Base-by-base conservation (phyloP, 1,140 invertebrate species). In the Zeugodacus cucurbitae region DNA sequence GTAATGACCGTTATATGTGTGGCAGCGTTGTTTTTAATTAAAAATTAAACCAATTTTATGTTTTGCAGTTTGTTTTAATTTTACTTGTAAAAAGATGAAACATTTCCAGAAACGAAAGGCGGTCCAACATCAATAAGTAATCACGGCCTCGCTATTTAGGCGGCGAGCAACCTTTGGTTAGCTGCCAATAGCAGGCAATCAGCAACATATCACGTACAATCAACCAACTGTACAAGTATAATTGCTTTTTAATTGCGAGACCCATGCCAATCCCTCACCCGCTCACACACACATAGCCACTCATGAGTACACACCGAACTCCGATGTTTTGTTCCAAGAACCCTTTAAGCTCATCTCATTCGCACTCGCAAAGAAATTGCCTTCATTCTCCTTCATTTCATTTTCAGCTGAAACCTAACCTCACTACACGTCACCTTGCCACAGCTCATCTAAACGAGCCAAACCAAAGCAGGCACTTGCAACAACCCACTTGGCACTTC, bases 231-330 rank as follows among this genome's bases (percentile, higher is more conserved):
- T 41, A 34, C 29, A 59, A 48, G 8, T 82, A 34, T 86, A 86
- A 86, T 86, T 59, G 85, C 85, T 86, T 86, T 86, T 58, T 86
- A 86, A 86, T 86, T 86, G 54, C 57, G n/a, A 59, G 2, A 29
- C 22, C 54, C 57, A 34, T 57, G 10, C 41, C 54, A 59, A 11
- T 34, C 17, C 20, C 20, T 17, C 64, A 17, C 29, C 10, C 22
- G 2, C 59, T 3, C 59, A 64, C 2, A 64, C n/a, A 64, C 22
- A 64, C 59, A 29, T 22, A 5, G 11, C 3, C 3, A 57, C 54
- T 11, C 20, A 20, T 10, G 11, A 3, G 7, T 7, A 41, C 37
- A 41, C 37, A 41, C 37, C 7, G 37, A 3, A 3, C 37, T 7
- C 7, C 3, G 37, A 3, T 41, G 37, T 41, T 57, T 57, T 57